Base-by-base conservation (phyloP, 2,888 invertebrate genomes). In the Cyrtodaria siliqua region DNA sequence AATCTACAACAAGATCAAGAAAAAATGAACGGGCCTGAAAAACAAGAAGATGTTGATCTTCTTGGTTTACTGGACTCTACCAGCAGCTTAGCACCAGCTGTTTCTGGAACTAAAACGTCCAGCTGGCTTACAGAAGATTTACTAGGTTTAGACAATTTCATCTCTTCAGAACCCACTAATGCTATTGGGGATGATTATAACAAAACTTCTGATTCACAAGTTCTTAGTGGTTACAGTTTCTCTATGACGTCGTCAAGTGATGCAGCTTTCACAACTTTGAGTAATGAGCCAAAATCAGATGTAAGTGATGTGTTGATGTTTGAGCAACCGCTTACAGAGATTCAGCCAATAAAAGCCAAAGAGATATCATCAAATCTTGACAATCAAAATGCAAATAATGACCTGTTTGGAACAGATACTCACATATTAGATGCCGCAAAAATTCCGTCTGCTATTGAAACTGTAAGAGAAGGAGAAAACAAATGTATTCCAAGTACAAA, bases 41-140 rank as follows among this genome's bases (percentile, higher is more conserved):
- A 40, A 12, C 27, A 42, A 38, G 73, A 82, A 9, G 83, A 82
- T 27, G 79, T 82, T 29, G 86, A 87, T 60, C 78, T 87, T 3
- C 71, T 88, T 9, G 88, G 88, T 14, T 69, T 88, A 44, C 20
- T 26, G 12, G 57, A 33, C 38, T 38, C 23, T 4, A n/a, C 42
- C n/a, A 4, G 57, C 67, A 38, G 42, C 64, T 18, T 62, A 63
- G 1, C 53, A 72, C 14, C 44, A 18, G 23, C 56, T 38, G 70
- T 62, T 42, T 55, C 29, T 33, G 62, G 38, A 18, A 56, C 26
- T 16, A 66, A 66, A 44, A n/a, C 73, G 24, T 53, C 72, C 23
- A 63, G 64, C 59, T 42, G 82, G 38, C 62, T 88, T n/a, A 85
- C 85, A 60, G 83, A 89, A 60, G 89, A 90, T 79, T 74, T 90